A percentile compares a stretch with the other conserved stretches of the same genome.
Evolutionary conservation across 2,113 vertebrate species (phyloP).

Genomic region (Sinocyclocheilus anophthalmus): DNA sequence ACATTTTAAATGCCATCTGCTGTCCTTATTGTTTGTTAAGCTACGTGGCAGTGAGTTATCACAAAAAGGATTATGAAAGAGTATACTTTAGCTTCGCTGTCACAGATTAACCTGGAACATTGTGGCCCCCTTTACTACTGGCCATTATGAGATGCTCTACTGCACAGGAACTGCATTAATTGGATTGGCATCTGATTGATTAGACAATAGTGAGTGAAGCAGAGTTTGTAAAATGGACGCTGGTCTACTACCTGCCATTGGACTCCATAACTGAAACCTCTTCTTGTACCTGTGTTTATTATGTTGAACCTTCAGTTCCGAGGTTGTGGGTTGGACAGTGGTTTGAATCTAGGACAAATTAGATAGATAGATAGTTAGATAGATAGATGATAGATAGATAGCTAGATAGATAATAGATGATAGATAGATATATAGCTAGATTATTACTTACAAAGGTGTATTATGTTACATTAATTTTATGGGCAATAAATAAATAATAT

Average conservation of each 20-base stretch:
- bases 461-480: too few species aligned
- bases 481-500: too few species aligned
- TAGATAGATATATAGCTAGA: too few species aligned
- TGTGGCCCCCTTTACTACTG: conserved; percentile 5
- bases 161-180: conserved; percentile 63
- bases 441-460: too few species aligned
- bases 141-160: conserved; percentile 14
- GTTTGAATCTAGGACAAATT: too few species aligned
- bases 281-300: not conserved
- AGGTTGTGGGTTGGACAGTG: not conserved
- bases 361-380: too few species aligned
- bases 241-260: not conserved
- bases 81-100: conserved; percentile 2
- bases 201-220: conserved; percentile 55
- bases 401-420: too few species aligned
- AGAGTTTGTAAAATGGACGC: conserved; percentile 46
- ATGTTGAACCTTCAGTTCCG: not conserved
- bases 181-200: conserved; percentile 73
- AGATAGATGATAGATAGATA: too few species aligned
- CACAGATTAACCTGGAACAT: conserved; percentile 22
- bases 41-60: conserved; percentile 12
- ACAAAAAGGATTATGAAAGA: conserved; percentile 15
- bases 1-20: conserved; percentile 9
- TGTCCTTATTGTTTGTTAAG: conserved; percentile 6
- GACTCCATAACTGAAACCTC: not conserved